Conservation (phyloP, 2,113 vertebrate species). For the Paracyprichromis sp. region DNA sequence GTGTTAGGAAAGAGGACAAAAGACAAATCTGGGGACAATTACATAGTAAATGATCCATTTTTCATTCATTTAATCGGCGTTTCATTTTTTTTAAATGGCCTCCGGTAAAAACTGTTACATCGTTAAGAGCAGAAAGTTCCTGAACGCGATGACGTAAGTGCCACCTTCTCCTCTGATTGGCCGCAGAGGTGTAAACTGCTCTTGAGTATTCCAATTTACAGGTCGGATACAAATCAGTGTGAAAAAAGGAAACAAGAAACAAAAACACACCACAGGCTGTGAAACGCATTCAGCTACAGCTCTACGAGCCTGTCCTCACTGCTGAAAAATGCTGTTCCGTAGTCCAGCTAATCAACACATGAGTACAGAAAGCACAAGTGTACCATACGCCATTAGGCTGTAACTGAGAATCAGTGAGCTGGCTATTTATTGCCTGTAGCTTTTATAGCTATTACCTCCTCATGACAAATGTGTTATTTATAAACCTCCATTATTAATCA, state of each 20-base stretch:
- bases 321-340: background rate
- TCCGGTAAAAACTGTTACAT: background rate
- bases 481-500: background rate
- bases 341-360: background rate
- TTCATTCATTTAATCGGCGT: accelerated
- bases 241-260: background rate
- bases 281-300: background rate
- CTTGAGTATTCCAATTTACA: background rate
- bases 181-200: background rate
- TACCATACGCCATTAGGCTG: background rate
- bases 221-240: background rate
- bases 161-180: conserved; percentile 10
- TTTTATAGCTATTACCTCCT: background rate
- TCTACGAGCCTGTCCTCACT: background rate
- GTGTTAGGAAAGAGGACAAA: background rate
- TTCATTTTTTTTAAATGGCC: background rate
- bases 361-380: background rate
- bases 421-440: background rate
- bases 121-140: background rate
- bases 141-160: background rate
- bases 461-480: background rate
- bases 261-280: background rate
- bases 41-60: accelerated
- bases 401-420: background rate
- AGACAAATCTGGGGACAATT: background rate